Evolutionary conservation across 1,140 invertebrate genomes (phyloP).

Genomic region (Drosophila quadrilineata): DNA sequence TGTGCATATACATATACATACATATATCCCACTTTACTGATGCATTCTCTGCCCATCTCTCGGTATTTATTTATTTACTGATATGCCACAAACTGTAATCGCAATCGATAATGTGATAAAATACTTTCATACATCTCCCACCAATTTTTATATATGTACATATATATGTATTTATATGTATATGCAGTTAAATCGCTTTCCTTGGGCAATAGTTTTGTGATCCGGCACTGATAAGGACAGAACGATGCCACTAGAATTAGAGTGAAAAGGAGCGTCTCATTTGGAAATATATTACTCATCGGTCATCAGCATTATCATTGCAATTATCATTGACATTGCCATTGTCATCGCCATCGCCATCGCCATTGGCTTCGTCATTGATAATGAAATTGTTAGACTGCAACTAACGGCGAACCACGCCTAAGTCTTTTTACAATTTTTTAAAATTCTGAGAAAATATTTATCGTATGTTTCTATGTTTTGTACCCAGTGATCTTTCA

Average conservation of each 20-base stretch:
- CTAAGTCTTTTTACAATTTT: too few relatives aligned
- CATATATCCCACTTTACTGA: neutral
- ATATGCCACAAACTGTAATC: conserved; percentile 54
- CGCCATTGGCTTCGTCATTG: neutral
- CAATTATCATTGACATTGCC: conserved; percentile 1
- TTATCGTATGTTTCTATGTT: too few relatives aligned
- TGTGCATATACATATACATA: too few relatives aligned
- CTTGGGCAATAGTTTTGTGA: neutral
- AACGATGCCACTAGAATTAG: conserved; percentile 1
- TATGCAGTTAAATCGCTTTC: conserved; percentile 10
- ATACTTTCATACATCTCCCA: conserved; percentile 59
- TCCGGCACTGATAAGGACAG: conserved; percentile 21
- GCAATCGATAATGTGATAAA: conserved; percentile 73
- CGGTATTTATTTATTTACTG: conserved; percentile 63
- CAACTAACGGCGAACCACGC: too few relatives aligned
- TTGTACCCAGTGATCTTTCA: too few relatives aligned
- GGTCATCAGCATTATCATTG: conserved; percentile 2
- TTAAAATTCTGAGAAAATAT: too few relatives aligned
- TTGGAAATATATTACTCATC: too few relatives aligned
- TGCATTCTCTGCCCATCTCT: conserved; percentile 38
- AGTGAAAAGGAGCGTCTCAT: too few relatives aligned
- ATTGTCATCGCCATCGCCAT: neutral
- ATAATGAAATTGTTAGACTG: conserved; percentile 11
- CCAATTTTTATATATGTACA: conserved; percentile 35
- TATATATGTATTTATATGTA: too few relatives aligned